phyloP scores from a whole-genome alignment of 2,113 vertebrate species.

The Leucoraja erinaceus region DNA sequence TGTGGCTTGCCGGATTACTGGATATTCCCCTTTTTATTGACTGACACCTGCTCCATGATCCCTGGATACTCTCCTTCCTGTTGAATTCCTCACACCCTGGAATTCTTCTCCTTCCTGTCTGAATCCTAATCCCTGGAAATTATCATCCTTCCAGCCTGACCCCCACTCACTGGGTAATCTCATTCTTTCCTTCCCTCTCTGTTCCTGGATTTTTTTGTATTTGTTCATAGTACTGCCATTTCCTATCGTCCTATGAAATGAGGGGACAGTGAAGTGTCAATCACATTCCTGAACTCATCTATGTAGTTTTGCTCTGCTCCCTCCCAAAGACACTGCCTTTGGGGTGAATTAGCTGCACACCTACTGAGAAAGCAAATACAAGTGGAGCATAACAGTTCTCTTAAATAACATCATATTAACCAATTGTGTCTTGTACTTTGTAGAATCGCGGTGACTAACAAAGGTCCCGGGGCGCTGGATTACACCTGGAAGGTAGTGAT shows the following conservation, averaged over 20 bases:
- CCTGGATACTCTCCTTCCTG: no score
- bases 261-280: no score
- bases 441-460: constrained; percentile 62
- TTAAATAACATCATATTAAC: background rate
- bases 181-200: no score
- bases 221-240: no score
- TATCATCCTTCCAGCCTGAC: background rate
- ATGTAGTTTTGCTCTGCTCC: background rate
- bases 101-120: background rate
- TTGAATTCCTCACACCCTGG: no score
- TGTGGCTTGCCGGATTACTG: no score
- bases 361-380: background rate
- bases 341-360: background rate
- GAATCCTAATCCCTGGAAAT: background rate
- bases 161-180: no score
- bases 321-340: background rate
- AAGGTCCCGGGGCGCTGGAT: constrained; percentile 62
- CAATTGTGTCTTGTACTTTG: background rate
- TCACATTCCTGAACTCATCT: background rate
- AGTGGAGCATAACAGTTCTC: background rate
- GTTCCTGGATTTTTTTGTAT: no score
- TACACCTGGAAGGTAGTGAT: constrained; percentile 61
- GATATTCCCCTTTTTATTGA: no score
- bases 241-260: no score
- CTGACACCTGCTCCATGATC: no score